Evolutionary conservation across 2,113 vertebrate species (phyloP), one percentile per base, ranked within the genome.

Genomic region (Gymnobelideus leadbeateri): DNA sequence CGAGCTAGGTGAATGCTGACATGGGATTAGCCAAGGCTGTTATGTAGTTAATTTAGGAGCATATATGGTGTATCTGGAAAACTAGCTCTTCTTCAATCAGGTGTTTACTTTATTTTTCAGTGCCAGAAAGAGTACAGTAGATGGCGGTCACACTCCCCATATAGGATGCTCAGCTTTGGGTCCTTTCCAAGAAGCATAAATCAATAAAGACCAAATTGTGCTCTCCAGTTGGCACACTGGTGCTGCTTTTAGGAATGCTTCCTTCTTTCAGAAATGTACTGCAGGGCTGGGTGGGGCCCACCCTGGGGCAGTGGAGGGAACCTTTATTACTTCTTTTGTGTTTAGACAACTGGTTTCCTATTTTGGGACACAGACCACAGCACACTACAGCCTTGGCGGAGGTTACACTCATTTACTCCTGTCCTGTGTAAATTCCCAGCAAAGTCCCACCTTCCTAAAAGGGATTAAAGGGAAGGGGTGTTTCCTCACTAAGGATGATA

Each of bases 41-140:
- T 84, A 84, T 43, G 37, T 84, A 8, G 68, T 23, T 43, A 84
- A 43, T 84, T 84, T 84, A 84, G 68, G 19, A 43, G n/a, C 4
- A 21, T 23, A 84, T 21, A 84, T 28, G 21, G 14, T 21, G 68
- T 43, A 19, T 84, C 68, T 84, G 68, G 68, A 43, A 84, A 43
- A 19, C 19, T 23, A 43, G n/a, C 19, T 43, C 11, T 68, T 57
- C 37, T n/a, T 84, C 68, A 21, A 23, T 84, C 7, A 84, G 68
- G 68, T 84, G 37, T 84, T 43, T 43, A 43, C 19, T 28, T 16
- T 68, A 12, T 68, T 31, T 37, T 37, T n/a, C 68, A 84, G 16
- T 84, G n/a, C 68, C 68, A 84, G 68, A 84, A 84, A 84, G n/a
- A 43, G 68, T 43, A 84, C 68, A 84, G 68, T 84, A 84, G 68